phyloP scores from a whole-genome alignment of 2,888 invertebrate species.

The Sturmia bella region DNA sequence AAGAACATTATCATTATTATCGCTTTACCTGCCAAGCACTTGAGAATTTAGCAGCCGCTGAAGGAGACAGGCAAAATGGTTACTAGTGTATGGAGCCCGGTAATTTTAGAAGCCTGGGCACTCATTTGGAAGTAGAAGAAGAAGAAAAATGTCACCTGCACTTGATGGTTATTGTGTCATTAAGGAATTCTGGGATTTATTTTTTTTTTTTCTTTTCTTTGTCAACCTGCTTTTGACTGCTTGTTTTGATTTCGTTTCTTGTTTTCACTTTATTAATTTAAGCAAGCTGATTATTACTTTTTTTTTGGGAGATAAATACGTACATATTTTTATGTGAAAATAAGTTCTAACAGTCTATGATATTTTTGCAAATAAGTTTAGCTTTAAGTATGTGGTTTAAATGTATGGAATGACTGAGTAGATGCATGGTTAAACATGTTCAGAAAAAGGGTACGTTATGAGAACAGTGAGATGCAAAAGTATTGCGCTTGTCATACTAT shows the following conservation, averaged over 20 bases:
- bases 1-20: slow-evolving; percentile 33
- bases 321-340: not conserved
- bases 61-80: not conserved
- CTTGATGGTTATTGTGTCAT: slow-evolving; percentile 46
- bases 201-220: slow-evolving; percentile 23
- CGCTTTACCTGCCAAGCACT: slow-evolving; percentile 26
- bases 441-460: not conserved
- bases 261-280: slow-evolving; percentile 14
- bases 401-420: not conserved
- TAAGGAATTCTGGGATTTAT: slow-evolving; percentile 59
- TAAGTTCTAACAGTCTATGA: slow-evolving; percentile 14
- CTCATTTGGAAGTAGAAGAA: slow-evolving; percentile 12
- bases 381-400: slow-evolving; percentile 17
- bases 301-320: not conserved
- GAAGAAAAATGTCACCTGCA: slow-evolving; percentile 48
- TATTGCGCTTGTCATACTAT: too few relatives aligned
- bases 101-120: not conserved
- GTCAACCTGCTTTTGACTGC: not conserved
- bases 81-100: slow-evolving; percentile 1
- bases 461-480: not conserved
- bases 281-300: not conserved
- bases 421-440: slow-evolving; percentile 19
- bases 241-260: slow-evolving; percentile 13
- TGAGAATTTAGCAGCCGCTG: slow-evolving; percentile 1
- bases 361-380: slow-evolving; percentile 33